Base-by-base conservation (phyloP, 1,140 invertebrate genomes). In the Zaprionus ornatus region DNA sequence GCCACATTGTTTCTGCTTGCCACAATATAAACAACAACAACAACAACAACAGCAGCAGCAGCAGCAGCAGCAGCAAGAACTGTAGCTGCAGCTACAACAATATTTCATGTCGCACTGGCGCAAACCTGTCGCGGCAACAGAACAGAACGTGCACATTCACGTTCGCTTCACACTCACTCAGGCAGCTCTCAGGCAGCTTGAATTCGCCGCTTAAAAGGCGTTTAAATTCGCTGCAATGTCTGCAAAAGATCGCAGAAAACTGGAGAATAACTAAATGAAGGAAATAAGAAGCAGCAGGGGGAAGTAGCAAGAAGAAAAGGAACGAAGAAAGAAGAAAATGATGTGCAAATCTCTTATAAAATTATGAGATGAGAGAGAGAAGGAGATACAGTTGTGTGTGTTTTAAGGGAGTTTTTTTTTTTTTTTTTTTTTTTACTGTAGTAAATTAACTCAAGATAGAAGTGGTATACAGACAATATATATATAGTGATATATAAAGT, bases 1-100 rank as follows among this genome's bases (percentile, higher is more conserved):
- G 77, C 65, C 67, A 71, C 61, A 82, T 76, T 86, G 62, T 87
- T 67, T 65, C 61, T 66, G 59, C 29, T 52, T 63, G 66, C 66
- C 72, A 74, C 72, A 70, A 65, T 35, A 64, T 40, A 35, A 45
- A 55, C 23, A 52, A 55, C 37, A 55, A 25, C 32, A 61, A 27
- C 32, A 37, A 27, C 15, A 64, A 37, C 17, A 37, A 45, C 59
- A 61, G 23, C 32, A 29, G n/a, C 50, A 54, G 21, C 25, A 19
- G 17, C 17, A 5, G 15, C 19, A 7, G 9, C 35, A 21, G 13
- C 56, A n/a, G 21, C 15, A 12, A 19, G 7, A 56, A 56, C 25
- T 40, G 13, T 5, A 15, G 15, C 15, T 40, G 37, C 15, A 40
- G 4, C 37, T 23, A 23, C 45, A 50, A 50, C 40, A 45, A 45